Evolutionary conservation across 1,140 invertebrate genomes (phyloP).

Genomic region (Trichonephila clavipes): DNA sequence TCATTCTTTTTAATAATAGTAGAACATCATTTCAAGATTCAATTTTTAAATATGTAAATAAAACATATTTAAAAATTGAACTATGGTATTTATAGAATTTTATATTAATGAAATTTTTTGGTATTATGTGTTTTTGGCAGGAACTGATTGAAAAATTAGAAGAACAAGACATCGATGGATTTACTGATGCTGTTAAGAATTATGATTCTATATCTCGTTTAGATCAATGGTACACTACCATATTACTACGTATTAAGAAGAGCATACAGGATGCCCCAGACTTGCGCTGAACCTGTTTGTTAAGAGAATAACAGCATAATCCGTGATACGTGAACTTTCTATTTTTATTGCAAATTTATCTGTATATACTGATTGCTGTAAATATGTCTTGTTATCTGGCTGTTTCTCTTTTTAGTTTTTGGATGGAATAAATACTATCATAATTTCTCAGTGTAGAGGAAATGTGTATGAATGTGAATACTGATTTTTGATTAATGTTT

Average conservation of each 20-base stretch:
- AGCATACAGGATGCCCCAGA: constrained; percentile 79
- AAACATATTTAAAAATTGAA: not conserved
- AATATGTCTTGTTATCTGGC: not conserved
- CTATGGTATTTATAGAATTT: not conserved
- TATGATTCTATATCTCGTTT: constrained; percentile 98
- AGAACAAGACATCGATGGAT: constrained; percentile 96
- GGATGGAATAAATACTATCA: no score
- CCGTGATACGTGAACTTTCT: constrained; percentile 47
- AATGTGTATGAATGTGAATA: not conserved
- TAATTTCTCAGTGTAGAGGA: not conserved
- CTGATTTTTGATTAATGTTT: no score
- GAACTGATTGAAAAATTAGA: constrained; percentile 94
- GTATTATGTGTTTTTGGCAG: constrained; percentile 81
- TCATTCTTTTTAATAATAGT: no score
- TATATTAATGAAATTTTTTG: no score
- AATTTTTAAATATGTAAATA: not conserved
- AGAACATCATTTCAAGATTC: no score
- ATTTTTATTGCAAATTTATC: constrained; percentile 54
- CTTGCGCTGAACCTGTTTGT: constrained; percentile 47
- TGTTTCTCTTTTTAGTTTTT: not conserved
- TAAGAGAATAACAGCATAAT: not conserved
- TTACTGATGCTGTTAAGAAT: constrained; percentile 96
- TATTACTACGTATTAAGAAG: constrained; percentile 97
- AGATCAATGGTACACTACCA: constrained; percentile 98
- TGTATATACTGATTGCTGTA: constrained; percentile 47